These are phyloP conservation scores for Hippolais icterina DNA, from an alignment of 2,113 vertebrate species.

Conservation along the genomic window DNA sequence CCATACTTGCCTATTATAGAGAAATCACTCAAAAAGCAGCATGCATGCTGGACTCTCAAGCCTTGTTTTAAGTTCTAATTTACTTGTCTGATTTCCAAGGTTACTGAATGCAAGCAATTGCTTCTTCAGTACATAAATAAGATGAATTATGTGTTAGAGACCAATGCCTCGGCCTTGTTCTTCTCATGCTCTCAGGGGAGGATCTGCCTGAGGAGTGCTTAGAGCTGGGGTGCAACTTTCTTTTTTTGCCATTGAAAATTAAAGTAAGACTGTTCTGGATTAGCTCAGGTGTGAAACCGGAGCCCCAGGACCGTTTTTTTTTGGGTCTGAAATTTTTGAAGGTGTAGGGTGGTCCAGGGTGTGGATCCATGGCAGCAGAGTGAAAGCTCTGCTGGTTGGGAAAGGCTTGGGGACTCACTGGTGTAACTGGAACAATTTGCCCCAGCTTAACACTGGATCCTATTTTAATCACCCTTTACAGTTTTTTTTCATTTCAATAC, in stretches of 20 bases:
- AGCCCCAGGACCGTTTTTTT: not conserved
- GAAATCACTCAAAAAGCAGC: not conserved
- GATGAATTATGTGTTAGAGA: not conserved
- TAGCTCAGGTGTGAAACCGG: not conserved
- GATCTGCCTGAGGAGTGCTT: not conserved
- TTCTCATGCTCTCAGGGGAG: not conserved
- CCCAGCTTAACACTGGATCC: not conserved
- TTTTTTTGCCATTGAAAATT: not conserved
- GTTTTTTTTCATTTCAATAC: not conserved
- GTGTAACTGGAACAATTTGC: not conserved
- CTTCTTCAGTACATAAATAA: constrained; percentile 19
- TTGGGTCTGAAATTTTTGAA: not conserved
- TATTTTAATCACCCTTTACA: not conserved
- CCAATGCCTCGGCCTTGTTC: not conserved
- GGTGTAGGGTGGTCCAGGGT: not conserved
- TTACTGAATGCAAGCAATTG: not conserved
- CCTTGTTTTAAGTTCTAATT: constrained; percentile 41
- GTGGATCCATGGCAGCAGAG: not conserved
- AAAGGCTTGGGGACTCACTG: not conserved
- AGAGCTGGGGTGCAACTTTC: not conserved
- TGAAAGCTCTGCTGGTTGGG: not conserved
- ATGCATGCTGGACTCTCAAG: not conserved
- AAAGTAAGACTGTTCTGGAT: not conserved
- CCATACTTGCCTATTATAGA: not conserved
- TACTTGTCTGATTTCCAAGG: constrained; percentile 19